Base-by-base conservation (phyloP, 2,113 vertebrate species). In the Candoia aspera region DNA sequence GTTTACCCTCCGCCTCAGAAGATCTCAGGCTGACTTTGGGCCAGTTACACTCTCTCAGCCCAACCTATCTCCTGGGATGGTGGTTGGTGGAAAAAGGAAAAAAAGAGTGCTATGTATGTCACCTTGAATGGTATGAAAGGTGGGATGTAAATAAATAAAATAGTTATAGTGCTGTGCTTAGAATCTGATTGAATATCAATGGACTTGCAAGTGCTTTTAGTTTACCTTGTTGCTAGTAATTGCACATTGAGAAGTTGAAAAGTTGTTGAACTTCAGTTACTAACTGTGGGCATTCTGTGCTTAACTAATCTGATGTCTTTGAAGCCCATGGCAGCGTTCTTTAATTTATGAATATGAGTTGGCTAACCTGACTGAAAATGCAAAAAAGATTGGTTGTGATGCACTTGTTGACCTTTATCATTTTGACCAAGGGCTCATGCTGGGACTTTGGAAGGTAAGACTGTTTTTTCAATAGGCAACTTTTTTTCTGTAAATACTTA, bases 361-460 rank as follows among this genome's bases (percentile, higher is more conserved):
- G 95, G 94, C 93, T 92, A 62, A 96, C 58, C 26, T 98, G 90
- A 94, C 90, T 5, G 89, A 94, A 91, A 92, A 59, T 1, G 68
- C 93, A 6, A 26, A 54, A 29, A 84, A 95, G 91, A 59, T 98
- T 86, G 98, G 98, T 57, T 96, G 96, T 23, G 98, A 99, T 95
- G 92, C 85, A 13, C 93, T 98, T 92, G 93, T 99, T 46, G 96
- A 97, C 83, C 92, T 98, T 92, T 96, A 98, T 93, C 95, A 94
- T 84, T 87, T 98, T 17, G 86, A 97, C 79, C 97, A 98, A 19
- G 98, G 98, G 49, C 90, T 99, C 8, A 57, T 98, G 91, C 17
- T 99, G 33, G 98, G 98, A 37, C 90, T 98, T 59, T 99, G 99
- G 98, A 98, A 97, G 98, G 98, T 98, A 97, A 95, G 94, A 46